These are phyloP conservation scores for Hemistola chrysoprasaria DNA, from an alignment of 2,888 invertebrate species.

Conservation along the genomic window DNA sequence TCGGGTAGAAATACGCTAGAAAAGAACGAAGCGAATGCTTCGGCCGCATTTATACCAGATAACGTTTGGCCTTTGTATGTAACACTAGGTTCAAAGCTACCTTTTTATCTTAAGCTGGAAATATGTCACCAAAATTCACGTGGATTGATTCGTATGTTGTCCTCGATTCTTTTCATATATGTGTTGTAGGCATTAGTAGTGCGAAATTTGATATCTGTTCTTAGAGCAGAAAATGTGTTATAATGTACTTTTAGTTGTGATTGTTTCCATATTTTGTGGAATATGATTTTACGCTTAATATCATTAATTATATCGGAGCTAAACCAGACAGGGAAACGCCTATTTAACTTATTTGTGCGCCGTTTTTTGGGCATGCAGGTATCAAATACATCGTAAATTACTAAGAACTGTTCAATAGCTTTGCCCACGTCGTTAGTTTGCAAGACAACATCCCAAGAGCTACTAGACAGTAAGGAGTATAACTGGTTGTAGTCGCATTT, in stretches of 20 bases:
- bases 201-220: not conserved
- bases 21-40: constrained; percentile 5
- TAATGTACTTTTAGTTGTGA: not conserved
- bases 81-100: constrained; percentile 5
- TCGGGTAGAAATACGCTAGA: constrained; percentile 4
- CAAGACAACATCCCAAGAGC: not conserved
- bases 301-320: constrained; percentile 2
- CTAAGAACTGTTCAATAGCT: not conserved
- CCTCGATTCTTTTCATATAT: not conserved
- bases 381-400: not conserved
- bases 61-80: not conserved
- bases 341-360: not conserved
- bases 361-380: constrained; percentile 2
- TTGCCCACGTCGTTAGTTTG: too few relatives aligned
- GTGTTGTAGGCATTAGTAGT: not conserved
- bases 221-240: not conserved
- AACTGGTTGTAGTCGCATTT: not conserved
- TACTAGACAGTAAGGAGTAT: not conserved
- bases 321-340: constrained; percentile 9
- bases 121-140: constrained; percentile 6
- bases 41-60: not conserved
- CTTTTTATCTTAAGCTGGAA: constrained; percentile 1
- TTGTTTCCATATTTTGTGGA: constrained; percentile 2
- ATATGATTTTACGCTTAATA: constrained; percentile 1
- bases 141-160: not conserved